A percentile compares a stretch with the other conserved stretches of the same genome.
These are phyloP conservation scores for Salminus brasiliensis DNA, from an alignment of 2,113 vertebrate genomes.

Conservation along the genomic window DNA sequence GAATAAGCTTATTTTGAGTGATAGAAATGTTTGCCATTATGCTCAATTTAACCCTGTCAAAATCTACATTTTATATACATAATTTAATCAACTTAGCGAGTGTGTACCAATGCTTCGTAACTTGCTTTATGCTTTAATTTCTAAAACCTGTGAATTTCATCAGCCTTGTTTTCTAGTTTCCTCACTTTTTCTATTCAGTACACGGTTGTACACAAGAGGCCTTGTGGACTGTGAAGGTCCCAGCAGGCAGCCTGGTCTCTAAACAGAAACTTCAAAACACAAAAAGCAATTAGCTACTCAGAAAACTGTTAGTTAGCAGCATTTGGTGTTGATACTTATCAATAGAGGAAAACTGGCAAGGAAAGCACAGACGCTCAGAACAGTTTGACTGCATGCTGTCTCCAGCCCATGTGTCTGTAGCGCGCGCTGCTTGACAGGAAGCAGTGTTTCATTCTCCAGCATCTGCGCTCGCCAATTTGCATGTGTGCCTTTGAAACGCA, in stretches of 20 bases:
- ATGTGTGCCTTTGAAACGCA: conserved; percentile 60
- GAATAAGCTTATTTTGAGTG: too few species aligned
- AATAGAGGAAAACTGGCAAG: background rate
- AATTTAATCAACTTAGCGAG: too few species aligned
- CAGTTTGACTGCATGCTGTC: conserved; percentile 25
- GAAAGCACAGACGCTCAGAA: conserved; percentile 10
- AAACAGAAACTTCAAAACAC: background rate
- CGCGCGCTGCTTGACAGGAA: conserved; percentile 36
- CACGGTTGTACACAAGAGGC: too few species aligned
- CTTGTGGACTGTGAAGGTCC: background rate
- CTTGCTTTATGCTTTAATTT: too few species aligned
- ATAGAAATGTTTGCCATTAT: too few species aligned
- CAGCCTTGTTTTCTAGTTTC: too few species aligned
- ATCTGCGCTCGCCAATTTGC: background rate
- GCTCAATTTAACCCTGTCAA: too few species aligned
- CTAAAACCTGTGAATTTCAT: too few species aligned
- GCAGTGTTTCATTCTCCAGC: conserved; percentile 20
- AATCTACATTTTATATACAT: too few species aligned
- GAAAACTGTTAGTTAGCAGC: background rate
- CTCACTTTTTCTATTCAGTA: too few species aligned
- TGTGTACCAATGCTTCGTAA: too few species aligned
- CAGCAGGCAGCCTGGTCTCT: background rate
- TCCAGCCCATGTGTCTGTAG: conserved; percentile 1
- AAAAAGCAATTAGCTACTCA: background rate
- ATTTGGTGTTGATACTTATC: background rate